Conservation (phyloP, 2,888 invertebrate genomes). For the Leistus spinibarbis region DNA sequence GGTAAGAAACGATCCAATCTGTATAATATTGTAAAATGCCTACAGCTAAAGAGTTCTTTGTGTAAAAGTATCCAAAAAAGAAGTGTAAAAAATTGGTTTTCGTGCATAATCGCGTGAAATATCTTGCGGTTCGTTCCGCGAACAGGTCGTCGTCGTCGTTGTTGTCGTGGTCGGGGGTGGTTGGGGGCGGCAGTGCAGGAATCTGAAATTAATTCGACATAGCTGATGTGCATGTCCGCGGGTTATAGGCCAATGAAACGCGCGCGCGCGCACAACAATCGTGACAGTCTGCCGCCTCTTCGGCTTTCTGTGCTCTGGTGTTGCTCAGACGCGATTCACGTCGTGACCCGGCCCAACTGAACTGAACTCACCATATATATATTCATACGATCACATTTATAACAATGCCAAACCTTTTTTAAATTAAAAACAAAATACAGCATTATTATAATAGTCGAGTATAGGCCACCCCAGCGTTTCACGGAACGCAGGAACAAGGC, state of each 20-base stretch:
- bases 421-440: too few relatives aligned
- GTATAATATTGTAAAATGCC: too few relatives aligned
- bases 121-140: slow-evolving; percentile 20
- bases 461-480: too few relatives aligned
- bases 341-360: too few relatives aligned
- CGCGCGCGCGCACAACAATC: slow-evolving; percentile 9
- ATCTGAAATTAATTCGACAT: slow-evolving; percentile 34
- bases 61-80: background rate
- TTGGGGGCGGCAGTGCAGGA: background rate
- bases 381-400: too few relatives aligned
- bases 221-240: slow-evolving; percentile 21
- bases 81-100: slow-evolving; percentile 3
- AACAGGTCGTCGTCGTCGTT: slow-evolving; percentile 1
- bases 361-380: too few relatives aligned
- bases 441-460: too few relatives aligned
- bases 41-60: background rate
- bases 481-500: too few relatives aligned
- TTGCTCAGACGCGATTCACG: too few relatives aligned
- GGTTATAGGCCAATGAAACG: slow-evolving; percentile 39
- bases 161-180: background rate
- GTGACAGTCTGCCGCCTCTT: slow-evolving; percentile 19
- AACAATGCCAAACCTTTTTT: too few relatives aligned
- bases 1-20: too few relatives aligned
- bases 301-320: too few relatives aligned
- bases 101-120: slow-evolving; percentile 34